Base-by-base conservation (phyloP, 2,888 invertebrate species). In the Synergus laeviventris region DNA sequence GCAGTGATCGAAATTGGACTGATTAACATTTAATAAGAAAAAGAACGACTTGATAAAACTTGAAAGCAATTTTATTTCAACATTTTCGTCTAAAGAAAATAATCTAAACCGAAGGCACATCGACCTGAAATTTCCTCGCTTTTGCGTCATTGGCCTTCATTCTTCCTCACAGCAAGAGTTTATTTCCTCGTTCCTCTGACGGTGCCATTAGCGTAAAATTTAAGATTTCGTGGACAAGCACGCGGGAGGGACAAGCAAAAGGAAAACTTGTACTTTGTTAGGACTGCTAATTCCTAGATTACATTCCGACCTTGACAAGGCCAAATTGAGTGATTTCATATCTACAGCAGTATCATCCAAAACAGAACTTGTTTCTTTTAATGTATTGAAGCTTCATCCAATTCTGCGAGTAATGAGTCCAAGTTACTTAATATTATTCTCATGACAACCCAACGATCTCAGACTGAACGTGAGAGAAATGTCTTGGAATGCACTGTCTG, bases 401-500 rank as follows among this genome's bases (percentile, higher is more conserved):
- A 31, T 31, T 31, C 31, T 31, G 7, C 4, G 31, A 31, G 31
- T 31, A 31, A 31, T 31, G 3, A 31, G 5, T 31, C 31, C 31
- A 31, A 31, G 31, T 31, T 31, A 5, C 31, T 31, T 31, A 5
- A 31, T 31, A 31, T 31, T 18, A 62, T 18, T 18, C 39, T 18
- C 39, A n/a, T 62, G 18, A 62, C 62, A 39, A 39, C 8, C 61
- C 31, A 49, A 70, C 39, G 16, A 31, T 70, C 49, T 49, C 31
- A n/a, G 16, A 36, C 18, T 42, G 31, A 70, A 70, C 49, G 70
- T 31, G 70, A 70, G 31, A 70, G n/a, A 49, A 49, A 70, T 70
- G 49, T n/a, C 45, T 31, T 49, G 70, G 36, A 70, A 70, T 70
- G 70, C 16, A n/a, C 70, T 70, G 36, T 70, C 70, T 70, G 49